Base-by-base conservation (phyloP, 1,140 invertebrate species). In the Bombus huntii region DNA sequence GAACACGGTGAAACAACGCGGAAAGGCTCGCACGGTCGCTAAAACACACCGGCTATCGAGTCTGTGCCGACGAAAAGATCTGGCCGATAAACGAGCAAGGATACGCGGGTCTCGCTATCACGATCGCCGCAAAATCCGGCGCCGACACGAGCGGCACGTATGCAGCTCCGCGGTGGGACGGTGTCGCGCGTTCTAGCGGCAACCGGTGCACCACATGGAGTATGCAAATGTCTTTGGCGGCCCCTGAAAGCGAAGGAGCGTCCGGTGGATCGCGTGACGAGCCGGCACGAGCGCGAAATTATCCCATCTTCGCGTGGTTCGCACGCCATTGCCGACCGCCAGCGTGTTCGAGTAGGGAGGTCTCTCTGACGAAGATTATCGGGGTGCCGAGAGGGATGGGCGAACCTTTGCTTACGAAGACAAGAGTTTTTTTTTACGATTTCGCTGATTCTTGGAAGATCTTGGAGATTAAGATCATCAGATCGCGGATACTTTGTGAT, bases 251-350 rank as follows among this genome's bases (percentile, higher is more conserved):
- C 70, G 77, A 81, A 74, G 39, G 44, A 77, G 80, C 71, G 53
- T 83, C 80, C 74, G 78, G 76, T 37, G 81, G 86, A 92, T 92
- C 88, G 91, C 90, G 90, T 92, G 92, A 90, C 81, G 88, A 85
- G 82, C 81, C 75, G 87, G 88, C 89, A 91, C 78, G 86, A 88
- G 88, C 87, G 81, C 87, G 81, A 91, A 92, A 92, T 92, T 92
- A 92, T 92, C 88, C 88, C 86, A 89, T 91, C 83, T 75, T 82
- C 78, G 85, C 44, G 78, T 85, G 78, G 72, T 89, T 82, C 77
- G 81, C 85, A 84, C 76, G 70, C 66, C 76, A 89, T 90, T 81
- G 84, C 22, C 47, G 74, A 82, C 72, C 62, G 73, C 73, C 78
- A 47, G 53, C 53, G 71, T 77, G 62, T 68, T 68, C 82, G 82